These are phyloP conservation scores for Bos indicus DNA, from an alignment of 2,113 vertebrate genomes.

Conservation along the genomic window DNA sequence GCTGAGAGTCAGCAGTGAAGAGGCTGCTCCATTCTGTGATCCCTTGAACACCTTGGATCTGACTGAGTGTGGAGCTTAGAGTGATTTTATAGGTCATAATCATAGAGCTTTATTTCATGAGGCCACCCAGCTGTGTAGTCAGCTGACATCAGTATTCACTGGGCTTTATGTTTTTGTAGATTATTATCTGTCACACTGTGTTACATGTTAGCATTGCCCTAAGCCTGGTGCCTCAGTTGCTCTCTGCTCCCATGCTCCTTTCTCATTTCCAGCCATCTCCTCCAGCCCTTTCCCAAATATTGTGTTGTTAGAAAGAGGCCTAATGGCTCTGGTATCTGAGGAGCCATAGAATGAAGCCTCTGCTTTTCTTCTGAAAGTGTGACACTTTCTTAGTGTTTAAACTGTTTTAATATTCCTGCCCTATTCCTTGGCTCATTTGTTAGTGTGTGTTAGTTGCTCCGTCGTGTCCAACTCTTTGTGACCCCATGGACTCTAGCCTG, in stretches of 20 bases:
- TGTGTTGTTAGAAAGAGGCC: background rate
- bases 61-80: background rate
- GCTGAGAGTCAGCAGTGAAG: background rate
- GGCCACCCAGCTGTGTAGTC: background rate
- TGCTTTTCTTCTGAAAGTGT: background rate
- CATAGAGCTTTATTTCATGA: slow-evolving; percentile 8
- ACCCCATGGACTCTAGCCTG: background rate
- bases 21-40: background rate
- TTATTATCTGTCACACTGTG: background rate
- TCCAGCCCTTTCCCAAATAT: background rate
- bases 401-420: background rate
- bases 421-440: background rate
- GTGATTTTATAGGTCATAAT: background rate
- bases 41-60: background rate
- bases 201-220: background rate
- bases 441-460: background rate
- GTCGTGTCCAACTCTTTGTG: background rate
- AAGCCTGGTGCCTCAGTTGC: background rate
- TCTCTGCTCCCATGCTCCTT: background rate
- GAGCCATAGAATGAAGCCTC: background rate
- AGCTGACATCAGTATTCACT: background rate
- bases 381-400: background rate
- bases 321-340: background rate
- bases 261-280: background rate
- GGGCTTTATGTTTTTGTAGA: background rate